Evolutionary conservation across 2,888 invertebrate species (phyloP), one percentile per base, ranked within the genome.

Genomic region (Thymelicus lineola): DNA sequence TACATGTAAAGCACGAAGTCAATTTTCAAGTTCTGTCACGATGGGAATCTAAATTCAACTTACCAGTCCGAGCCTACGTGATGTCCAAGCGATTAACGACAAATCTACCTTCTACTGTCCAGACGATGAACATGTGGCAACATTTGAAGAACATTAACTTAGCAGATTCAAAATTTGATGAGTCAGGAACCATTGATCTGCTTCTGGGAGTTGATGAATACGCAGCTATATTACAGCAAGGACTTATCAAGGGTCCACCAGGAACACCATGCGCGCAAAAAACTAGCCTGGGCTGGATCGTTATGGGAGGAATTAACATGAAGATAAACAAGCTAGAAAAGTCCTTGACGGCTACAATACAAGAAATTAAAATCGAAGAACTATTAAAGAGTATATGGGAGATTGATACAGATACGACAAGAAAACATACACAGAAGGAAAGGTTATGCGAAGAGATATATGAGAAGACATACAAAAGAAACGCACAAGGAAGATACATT

Each of bases 121-220:
- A 12, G 5, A 12, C 6, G n/a, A 12, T 6, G n/a, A 46, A 46
- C n/a, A 46, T n/a, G 6, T 46, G 36, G 36, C 36, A 6, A 9
- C 36, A 38, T 9, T 38, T 38, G 36, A 9, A 38, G 36, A 9
- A 9, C 9, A 6, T 38, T 6, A 9, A 38, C 6, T 38, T 38
- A 9, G 36, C 36, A 38, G 36, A 38, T 38, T 38, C 36, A 38
- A 38, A 9, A 2, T 38, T 38, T 9, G 1, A 38, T 38, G 9
- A 38, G 9, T 9, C 36, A 38, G 36, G 36, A 6, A 7, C 36
- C 7, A 70, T 79, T 7, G 78, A 79, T 59, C 20, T 78, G 57
- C 69, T 78, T 1, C 70, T 79, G 12, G 75, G 79, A 15, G 74
- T 77, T 45, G 38, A 60, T n/a, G 38, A 71, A 73, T 38, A 71